A percentile compares a stretch with the other conserved stretches of the same genome.
Conservation (phyloP, 1,140 invertebrate species). For the Hypsibius dujardini region DNA sequence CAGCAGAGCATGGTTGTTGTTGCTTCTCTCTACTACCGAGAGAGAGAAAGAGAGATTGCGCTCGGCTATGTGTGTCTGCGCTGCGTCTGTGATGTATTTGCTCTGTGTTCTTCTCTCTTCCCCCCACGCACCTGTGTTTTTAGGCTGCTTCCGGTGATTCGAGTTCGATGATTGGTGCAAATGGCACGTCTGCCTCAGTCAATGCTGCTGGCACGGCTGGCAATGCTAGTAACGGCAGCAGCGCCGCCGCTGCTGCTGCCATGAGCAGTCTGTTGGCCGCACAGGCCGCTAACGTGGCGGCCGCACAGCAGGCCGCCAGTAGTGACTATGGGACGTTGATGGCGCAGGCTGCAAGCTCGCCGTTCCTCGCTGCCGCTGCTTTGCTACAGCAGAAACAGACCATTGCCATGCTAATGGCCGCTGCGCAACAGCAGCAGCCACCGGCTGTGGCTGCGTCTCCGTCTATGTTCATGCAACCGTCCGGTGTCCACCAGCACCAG, state of each 20-base stretch:
- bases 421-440: background rate
- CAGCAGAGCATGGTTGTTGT: too few species aligned
- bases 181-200: too few species aligned
- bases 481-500: background rate
- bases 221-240: conserved; percentile 9
- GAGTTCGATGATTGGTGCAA: too few species aligned
- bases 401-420: background rate
- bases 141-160: too few species aligned
- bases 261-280: background rate
- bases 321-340: background rate
- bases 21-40: too few species aligned
- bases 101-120: too few species aligned
- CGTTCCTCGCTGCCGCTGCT: conserved; percentile 11
- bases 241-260: conserved; percentile 2
- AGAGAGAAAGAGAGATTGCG: too few species aligned
- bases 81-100: too few species aligned
- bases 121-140: too few species aligned
- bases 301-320: background rate
- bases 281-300: background rate
- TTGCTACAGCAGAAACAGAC: conserved; percentile 12
- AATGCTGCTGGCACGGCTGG: too few species aligned
- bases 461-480: background rate
- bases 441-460: background rate
- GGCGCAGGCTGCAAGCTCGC: background rate
- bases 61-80: too few species aligned